Percentiles rank a stretch among this genome's conserved stretches.
phyloP scores from a whole-genome alignment of 1,140 invertebrate genomes.

The Microplitis mediator region DNA sequence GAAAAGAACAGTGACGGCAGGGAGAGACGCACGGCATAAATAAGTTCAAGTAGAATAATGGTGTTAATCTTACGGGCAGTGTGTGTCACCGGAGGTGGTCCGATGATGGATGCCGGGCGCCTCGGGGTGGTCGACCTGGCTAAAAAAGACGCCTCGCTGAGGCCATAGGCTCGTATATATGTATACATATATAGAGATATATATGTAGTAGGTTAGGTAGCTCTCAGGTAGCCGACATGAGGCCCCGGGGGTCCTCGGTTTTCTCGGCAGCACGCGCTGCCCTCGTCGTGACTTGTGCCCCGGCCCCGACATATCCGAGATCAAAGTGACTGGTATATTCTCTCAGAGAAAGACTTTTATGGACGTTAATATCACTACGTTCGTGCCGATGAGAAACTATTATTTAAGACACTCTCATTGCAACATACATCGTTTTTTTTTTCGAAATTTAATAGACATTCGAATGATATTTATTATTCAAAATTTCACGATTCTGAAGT shows the following conservation, averaged over 20 bases:
- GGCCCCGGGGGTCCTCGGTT: slow-evolving; percentile 41
- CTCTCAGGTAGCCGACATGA: slow-evolving; percentile 38
- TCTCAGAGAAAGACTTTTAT: too few species aligned
- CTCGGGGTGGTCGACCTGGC: slow-evolving; percentile 30
- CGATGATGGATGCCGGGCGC: slow-evolving; percentile 47
- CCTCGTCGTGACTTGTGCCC: slow-evolving; percentile 6
- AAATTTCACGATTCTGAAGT: too few species aligned
- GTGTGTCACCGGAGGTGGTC: slow-evolving; percentile 50
- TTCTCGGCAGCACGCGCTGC: slow-evolving; percentile 24
- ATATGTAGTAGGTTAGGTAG: neutral
- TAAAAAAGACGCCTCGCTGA: neutral
- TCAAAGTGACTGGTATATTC: too few species aligned
- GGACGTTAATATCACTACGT: too few species aligned
- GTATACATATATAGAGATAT: neutral
- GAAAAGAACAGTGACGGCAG: neutral
- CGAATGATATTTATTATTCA: too few species aligned
- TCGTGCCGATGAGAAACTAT: too few species aligned
- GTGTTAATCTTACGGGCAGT: slow-evolving; percentile 38
- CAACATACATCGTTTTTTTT: too few species aligned
- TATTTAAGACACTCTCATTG: too few species aligned
- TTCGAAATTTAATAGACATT: too few species aligned
- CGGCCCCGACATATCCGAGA: too few species aligned
- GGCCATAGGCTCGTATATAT: neutral
- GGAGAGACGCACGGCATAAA: neutral
- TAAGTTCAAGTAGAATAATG: neutral